Evolutionary conservation across 2,888 invertebrate genomes (phyloP).

Genomic region (Microctonus hyperodae): DNA sequence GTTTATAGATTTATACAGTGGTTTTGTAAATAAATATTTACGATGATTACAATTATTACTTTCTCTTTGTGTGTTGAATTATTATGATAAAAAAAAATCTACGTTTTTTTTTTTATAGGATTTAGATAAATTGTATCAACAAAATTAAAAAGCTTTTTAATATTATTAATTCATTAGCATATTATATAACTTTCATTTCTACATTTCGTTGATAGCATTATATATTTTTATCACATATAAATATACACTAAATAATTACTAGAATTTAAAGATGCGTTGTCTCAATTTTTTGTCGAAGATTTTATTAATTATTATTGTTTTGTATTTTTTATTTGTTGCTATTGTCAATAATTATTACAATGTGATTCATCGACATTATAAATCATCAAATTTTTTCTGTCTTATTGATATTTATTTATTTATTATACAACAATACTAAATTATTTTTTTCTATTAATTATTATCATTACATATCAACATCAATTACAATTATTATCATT

Average conservation of each 20-base stretch:
- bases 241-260: background rate
- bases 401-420: background rate
- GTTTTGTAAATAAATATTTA: too few relatives aligned
- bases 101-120: too few relatives aligned
- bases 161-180: background rate
- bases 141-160: too few relatives aligned
- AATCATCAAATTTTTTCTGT: background rate
- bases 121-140: too few relatives aligned
- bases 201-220: background rate
- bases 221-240: background rate
- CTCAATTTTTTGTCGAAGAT: too few relatives aligned
- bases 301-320: background rate
- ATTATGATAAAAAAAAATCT: too few relatives aligned
- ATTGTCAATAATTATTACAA: background rate
- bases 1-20: too few relatives aligned
- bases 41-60: too few relatives aligned
- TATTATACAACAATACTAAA: too few relatives aligned
- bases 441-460: background rate
- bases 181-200: background rate
- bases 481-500: conserved; percentile 6
- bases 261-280: background rate
- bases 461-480: background rate
- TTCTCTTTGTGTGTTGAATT: too few relatives aligned
- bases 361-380: background rate
- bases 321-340: background rate